A percentile compares a stretch with the other conserved stretches of the same genome.
Evolutionary conservation across 2,113 vertebrate species (phyloP).

Genomic region (Chloropsis hardwickii): DNA sequence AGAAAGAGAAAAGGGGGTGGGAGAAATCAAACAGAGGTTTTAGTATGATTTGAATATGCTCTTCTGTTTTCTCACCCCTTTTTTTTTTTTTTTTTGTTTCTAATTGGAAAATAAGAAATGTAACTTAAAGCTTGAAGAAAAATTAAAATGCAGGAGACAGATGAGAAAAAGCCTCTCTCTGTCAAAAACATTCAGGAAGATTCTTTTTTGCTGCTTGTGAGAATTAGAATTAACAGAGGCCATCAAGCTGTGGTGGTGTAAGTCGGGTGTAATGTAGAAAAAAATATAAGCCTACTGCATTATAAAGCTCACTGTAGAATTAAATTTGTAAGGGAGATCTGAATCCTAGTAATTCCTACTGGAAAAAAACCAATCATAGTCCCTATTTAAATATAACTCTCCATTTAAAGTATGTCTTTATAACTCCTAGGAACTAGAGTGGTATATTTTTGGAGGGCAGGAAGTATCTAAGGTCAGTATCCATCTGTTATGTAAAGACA

Average conservation of each 20-base stretch:
- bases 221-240: neutral
- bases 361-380: neutral
- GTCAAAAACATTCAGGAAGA: neutral
- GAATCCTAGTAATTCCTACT: neutral
- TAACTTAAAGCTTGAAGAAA: neutral
- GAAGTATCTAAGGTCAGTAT: neutral
- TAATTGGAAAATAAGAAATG: neutral
- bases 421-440: neutral
- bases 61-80: neutral
- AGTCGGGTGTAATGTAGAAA: neutral
- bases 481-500: neutral
- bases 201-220: neutral
- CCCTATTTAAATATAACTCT: neutral
- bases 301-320: neutral
- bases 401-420: neutral
- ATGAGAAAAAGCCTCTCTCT: neutral
- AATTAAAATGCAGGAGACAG: neutral
- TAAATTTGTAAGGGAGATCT: neutral
- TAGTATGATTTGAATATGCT: constrained; percentile 8
- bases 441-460: neutral
- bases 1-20: neutral
- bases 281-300: neutral
- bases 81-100: neutral
- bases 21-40: constrained; percentile 23
- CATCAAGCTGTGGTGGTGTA: neutral